These are phyloP conservation scores for Listronotus bonariensis DNA, from an alignment of 1,140 invertebrate species.

Conservation along the genomic window DNA sequence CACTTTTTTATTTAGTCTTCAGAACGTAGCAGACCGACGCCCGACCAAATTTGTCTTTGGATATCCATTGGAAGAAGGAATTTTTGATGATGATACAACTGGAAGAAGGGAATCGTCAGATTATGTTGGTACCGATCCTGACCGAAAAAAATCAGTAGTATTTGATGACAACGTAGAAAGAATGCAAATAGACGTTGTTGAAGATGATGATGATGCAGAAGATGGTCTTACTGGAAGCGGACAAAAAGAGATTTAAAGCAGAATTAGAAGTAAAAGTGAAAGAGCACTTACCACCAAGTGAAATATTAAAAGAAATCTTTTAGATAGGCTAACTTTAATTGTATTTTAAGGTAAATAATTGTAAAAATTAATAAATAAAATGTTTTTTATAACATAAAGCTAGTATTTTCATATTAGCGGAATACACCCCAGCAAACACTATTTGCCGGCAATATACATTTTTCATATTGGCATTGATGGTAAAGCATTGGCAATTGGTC, in stretches of 20 bases:
- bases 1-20: slow-evolving; percentile 12
- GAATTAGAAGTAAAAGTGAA: slow-evolving; percentile 5
- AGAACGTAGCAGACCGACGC: slow-evolving; percentile 30
- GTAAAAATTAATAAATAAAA: no score
- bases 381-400: no score
- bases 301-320: slow-evolving; percentile 28
- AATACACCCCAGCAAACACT: no score
- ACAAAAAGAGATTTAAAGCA: not conserved
- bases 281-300: slow-evolving; percentile 6
- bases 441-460: no score
- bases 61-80: slow-evolving; percentile 24
- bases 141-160: slow-evolving; percentile 47
- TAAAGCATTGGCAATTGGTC: no score
- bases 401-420: no score
- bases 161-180: slow-evolving; percentile 50
- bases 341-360: no score
- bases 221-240: not conserved
- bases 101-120: slow-evolving; percentile 17
- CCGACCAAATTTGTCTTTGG: slow-evolving; percentile 35
- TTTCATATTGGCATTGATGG: no score
- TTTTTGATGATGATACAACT: not conserved
- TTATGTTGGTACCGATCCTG: slow-evolving; percentile 9
- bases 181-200: slow-evolving; percentile 47
- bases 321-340: not conserved
- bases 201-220: slow-evolving; percentile 45